Conservation (phyloP, 2,888 invertebrate species). For the Xylota sylvarum region DNA sequence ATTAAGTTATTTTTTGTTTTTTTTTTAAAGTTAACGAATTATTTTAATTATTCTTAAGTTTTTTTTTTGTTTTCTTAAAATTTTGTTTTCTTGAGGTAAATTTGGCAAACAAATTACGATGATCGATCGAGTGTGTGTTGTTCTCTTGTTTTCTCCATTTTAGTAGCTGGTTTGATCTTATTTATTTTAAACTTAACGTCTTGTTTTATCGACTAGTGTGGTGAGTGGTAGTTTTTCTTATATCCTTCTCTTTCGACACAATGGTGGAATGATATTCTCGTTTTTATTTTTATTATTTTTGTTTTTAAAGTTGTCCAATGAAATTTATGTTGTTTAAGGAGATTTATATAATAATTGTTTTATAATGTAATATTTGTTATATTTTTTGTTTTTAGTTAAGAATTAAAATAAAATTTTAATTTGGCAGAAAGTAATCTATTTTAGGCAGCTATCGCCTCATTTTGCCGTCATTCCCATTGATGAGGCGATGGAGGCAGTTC, state of each 20-base stretch:
- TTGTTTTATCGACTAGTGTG: conserved; percentile 81
- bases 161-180: conserved; percentile 38
- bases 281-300: background rate
- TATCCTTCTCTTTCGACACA: conserved; percentile 65
- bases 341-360: conserved; percentile 36
- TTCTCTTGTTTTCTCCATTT: conserved; percentile 58
- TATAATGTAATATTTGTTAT: conserved; percentile 56
- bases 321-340: conserved; percentile 52
- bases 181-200: conserved; percentile 35
- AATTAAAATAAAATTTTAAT: conserved; percentile 78
- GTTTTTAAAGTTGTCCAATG: conserved; percentile 55
- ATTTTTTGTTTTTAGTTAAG: conserved; percentile 77
- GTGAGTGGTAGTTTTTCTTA: conserved; percentile 79
- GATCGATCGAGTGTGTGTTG: conserved; percentile 65
- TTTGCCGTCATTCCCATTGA: conserved; percentile 96
- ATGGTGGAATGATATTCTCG: conserved; percentile 78
- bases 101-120: conserved; percentile 83
- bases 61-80: conserved; percentile 63
- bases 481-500: conserved; percentile 99
- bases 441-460: conserved; percentile 86
- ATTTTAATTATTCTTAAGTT: conserved; percentile 50
- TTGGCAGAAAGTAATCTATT: conserved; percentile 79
- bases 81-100: conserved; percentile 82
- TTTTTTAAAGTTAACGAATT: conserved; percentile 64
- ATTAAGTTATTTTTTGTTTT: conserved; percentile 58